These are phyloP conservation scores for Pachyuromys duprasi DNA, from an alignment of 2,797 vertebrate genomes.

Conservation along the genomic window DNA sequence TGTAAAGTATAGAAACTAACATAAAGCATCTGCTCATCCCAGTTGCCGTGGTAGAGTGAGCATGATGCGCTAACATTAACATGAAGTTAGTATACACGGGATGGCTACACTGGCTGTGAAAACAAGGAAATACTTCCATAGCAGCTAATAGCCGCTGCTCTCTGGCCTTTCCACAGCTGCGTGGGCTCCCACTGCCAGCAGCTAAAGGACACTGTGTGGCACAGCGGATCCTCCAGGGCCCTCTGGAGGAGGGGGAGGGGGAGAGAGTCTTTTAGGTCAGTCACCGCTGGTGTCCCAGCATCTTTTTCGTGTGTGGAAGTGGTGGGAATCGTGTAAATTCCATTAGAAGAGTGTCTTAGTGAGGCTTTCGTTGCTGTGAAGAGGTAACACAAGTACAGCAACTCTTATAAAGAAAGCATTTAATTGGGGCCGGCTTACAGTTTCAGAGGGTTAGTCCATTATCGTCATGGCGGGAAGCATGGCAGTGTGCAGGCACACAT, in stretches of 20 bases:
- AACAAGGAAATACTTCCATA: neutral
- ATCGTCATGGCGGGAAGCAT: neutral
- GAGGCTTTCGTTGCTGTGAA: neutral
- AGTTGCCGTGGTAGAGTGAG: neutral
- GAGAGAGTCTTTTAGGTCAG: neutral
- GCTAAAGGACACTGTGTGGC: neutral
- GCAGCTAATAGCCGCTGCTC: neutral
- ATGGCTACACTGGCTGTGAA: neutral
- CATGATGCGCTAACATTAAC: neutral
- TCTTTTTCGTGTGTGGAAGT: neutral
- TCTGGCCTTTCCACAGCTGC: neutral
- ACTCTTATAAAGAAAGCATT: neutral
- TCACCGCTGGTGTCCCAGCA: neutral
- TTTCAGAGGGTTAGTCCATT: neutral
- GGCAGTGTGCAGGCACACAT: neutral
- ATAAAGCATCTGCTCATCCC: neutral
- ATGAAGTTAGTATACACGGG: rapidly evolving
- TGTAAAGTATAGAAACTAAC: neutral
- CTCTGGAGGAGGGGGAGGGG: neutral
- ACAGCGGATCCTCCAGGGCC: neutral
- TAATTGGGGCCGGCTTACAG: neutral
- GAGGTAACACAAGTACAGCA: neutral
- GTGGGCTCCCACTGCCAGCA: neutral
- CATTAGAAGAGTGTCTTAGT: neutral
- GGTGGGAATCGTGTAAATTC: neutral